A percentile compares a stretch with the other conserved stretches of the same genome.
phyloP scores from a whole-genome alignment of 2,888 invertebrate species.

The Cetonia aurata region DNA sequence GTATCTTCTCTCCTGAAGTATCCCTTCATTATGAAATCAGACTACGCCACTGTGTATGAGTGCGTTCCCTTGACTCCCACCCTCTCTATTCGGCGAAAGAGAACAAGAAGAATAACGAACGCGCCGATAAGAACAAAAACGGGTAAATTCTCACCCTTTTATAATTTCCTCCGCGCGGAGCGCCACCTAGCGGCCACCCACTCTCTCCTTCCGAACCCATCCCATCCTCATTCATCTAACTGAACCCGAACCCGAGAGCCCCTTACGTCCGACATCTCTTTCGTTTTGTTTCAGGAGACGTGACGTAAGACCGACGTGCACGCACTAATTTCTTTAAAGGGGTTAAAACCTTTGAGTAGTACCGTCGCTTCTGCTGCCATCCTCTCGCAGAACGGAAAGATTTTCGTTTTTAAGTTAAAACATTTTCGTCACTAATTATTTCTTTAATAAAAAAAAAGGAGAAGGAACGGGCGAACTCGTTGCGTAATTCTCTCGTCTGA shows the following conservation, averaged over 20 bases:
- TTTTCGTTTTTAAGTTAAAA: constrained; percentile 59
- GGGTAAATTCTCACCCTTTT: constrained; percentile 47
- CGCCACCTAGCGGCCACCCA: constrained; percentile 32
- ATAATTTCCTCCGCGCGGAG: constrained; percentile 39
- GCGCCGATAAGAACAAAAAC: constrained; percentile 49
- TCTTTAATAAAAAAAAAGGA: constrained; percentile 42
- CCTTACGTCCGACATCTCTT: constrained; percentile 60
- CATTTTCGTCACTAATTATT: constrained; percentile 47
- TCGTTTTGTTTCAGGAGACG: constrained; percentile 64
- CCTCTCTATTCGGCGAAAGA: constrained; percentile 34
- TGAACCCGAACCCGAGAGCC: constrained; percentile 18
- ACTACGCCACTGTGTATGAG: constrained; percentile 1
- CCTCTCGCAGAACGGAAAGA: constrained; percentile 53
- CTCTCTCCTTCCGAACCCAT: constrained; percentile 9
- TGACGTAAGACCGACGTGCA: constrained; percentile 62
- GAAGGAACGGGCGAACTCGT: constrained; percentile 32
- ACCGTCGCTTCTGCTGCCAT: constrained; percentile 30
- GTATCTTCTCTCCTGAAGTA: no score
- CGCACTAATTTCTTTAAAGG: constrained; percentile 64
- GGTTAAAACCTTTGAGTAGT: constrained; percentile 60
- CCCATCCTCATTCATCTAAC: constrained; percentile 22
- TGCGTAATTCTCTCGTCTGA: constrained; percentile 40
- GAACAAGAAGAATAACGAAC: constrained; percentile 54
- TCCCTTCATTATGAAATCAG: no score
- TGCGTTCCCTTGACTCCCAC: constrained; percentile 21